Percentiles rank a stretch among this genome's conserved stretches.
Conservation (phyloP, 2,113 vertebrate species). For the Hyperoodon ampullatus region DNA sequence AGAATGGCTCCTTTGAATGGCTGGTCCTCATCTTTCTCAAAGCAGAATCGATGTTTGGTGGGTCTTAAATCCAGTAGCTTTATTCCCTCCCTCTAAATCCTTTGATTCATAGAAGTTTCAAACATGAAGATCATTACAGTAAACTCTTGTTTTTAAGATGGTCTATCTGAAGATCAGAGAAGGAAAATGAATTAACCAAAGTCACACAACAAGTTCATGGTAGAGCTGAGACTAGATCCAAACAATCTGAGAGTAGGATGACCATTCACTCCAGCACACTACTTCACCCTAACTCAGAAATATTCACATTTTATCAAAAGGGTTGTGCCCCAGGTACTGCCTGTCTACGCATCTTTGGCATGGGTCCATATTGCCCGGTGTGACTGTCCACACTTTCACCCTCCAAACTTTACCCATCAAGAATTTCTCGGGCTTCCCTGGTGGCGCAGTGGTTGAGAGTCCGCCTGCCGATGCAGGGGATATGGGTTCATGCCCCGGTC, state of each 20-base stretch:
- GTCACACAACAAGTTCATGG: not conserved
- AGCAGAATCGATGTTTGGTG: not conserved
- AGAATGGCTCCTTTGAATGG: not conserved
- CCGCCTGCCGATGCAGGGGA: too few species aligned
- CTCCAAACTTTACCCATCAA: rapidly evolving
- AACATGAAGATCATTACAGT: not conserved
- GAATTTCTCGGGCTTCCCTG: too few species aligned
- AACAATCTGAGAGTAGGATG: not conserved
- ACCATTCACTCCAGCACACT: rapidly evolving
- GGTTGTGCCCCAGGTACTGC: rapidly evolving
- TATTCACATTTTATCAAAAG: not conserved
- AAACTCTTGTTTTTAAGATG: not conserved
- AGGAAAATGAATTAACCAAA: not conserved
- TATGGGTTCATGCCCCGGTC: too few species aligned
- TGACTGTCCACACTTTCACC: not conserved
- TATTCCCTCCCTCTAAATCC: not conserved
- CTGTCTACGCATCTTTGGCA: not conserved
- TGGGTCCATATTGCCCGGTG: not conserved
- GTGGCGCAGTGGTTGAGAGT: too few species aligned
- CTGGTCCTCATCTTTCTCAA: not conserved
- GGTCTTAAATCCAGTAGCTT: not conserved
- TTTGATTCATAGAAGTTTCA: not conserved
- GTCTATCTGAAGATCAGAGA: not conserved
- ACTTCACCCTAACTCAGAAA: not conserved
- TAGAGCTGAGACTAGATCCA: not conserved